A percentile compares a stretch with the other conserved stretches of the same genome.
Evolutionary conservation across 1,140 invertebrate species (phyloP).

Genomic region (Drosophila aff.): DNA sequence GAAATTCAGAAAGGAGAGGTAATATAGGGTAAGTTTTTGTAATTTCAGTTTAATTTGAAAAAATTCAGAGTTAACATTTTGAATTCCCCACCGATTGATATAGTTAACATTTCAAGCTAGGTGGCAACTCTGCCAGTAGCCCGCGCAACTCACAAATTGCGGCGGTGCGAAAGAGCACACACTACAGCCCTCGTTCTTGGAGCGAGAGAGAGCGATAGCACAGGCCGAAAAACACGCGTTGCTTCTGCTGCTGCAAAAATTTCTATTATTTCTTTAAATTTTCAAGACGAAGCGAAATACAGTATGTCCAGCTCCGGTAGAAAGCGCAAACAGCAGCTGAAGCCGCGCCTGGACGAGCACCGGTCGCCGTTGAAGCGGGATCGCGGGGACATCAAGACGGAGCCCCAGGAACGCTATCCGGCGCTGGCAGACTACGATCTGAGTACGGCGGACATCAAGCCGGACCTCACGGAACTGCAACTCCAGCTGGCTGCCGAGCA

Average conservation of each 20-base stretch:
- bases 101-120: conserved; percentile 4
- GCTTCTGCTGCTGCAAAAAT: conserved; percentile 34
- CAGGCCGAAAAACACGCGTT: conserved; percentile 66
- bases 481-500: conserved; percentile 49
- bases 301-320: conserved; percentile 66
- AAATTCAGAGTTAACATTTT: neutral
- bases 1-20: conserved; percentile 1
- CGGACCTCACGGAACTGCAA: conserved; percentile 65
- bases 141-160: conserved; percentile 45
- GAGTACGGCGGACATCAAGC: conserved; percentile 58
- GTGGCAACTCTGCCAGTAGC: conserved; percentile 53
- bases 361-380: conserved; percentile 63
- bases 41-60: neutral
- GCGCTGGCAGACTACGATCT: conserved; percentile 65
- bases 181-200: conserved; percentile 27
- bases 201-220: conserved; percentile 58
- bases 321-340: conserved; percentile 69
- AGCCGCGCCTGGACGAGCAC: conserved; percentile 66
- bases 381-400: conserved; percentile 47
- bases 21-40: neutral
- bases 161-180: conserved; percentile 71
- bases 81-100: conserved; percentile 13
- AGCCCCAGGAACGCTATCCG: conserved; percentile 46
- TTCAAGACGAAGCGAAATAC: neutral
- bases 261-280: conserved; percentile 21